phyloP scores from a whole-genome alignment of 1,140 invertebrate species.

The Bactericera cockerelli region DNA sequence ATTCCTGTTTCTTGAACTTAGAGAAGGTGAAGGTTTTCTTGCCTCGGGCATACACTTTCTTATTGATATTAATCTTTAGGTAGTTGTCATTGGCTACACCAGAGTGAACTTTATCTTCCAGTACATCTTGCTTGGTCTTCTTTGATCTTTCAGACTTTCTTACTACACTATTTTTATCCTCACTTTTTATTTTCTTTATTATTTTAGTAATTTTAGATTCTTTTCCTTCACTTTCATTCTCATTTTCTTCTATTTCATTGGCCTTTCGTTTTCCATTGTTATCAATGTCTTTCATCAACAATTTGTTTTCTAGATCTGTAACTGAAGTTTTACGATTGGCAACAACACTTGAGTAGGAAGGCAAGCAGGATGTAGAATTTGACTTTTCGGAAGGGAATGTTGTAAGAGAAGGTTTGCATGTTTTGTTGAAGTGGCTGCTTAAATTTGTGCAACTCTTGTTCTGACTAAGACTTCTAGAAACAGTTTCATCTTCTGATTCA shows the following conservation, averaged over 20 bases:
- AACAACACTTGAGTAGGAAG: no score
- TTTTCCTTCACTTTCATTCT: conserved; percentile 16
- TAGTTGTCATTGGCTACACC: conserved; percentile 76
- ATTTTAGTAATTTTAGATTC: conserved; percentile 13
- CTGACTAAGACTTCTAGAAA: neutral
- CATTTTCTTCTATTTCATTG: conserved; percentile 4
- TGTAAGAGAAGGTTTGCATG: no score
- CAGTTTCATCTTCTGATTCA: conserved; percentile 42
- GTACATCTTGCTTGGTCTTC: conserved; percentile 31
- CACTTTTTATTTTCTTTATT: neutral
- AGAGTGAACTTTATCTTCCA: conserved; percentile 46
- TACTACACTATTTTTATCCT: neutral
- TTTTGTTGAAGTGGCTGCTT: neutral
- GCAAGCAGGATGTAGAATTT: neutral
- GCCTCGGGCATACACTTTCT: conserved; percentile 71
- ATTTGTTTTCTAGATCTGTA: neutral
- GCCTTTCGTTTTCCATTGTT: conserved; percentile 18
- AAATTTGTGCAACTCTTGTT: conserved; percentile 16
- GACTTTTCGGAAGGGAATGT: no score
- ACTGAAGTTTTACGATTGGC: neutral
- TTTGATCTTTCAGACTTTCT: conserved; percentile 20
- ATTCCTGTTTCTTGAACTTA: conserved; percentile 69
- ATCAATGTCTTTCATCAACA: neutral
- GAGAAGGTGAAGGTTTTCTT: conserved; percentile 60
- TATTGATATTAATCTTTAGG: conserved; percentile 76